Percentiles rank a stretch among this genome's conserved stretches.
phyloP scores from a whole-genome alignment of 2,797 vertebrate species.

The Anabacerthia variegaticeps region DNA sequence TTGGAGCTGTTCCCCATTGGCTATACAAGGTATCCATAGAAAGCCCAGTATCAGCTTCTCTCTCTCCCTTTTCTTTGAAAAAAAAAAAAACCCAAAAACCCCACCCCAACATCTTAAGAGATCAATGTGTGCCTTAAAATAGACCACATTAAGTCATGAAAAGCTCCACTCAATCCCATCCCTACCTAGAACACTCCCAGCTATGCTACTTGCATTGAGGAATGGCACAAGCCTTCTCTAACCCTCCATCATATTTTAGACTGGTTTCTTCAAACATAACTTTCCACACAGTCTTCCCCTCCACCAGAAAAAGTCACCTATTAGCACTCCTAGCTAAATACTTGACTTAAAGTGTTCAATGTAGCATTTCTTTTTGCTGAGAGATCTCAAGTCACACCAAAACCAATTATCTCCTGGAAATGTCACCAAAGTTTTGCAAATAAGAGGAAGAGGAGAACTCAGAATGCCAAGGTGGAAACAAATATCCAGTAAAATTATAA shows the following conservation, averaged over 20 bases:
- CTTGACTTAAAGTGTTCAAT: neutral
- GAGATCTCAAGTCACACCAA: neutral
- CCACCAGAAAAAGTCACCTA: neutral
- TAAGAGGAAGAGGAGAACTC: neutral
- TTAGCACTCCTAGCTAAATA: neutral
- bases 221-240: neutral
- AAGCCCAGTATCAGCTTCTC: neutral
- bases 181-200: neutral
- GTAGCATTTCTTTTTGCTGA: neutral
- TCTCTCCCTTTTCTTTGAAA: too few relatives aligned
- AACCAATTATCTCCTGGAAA: neutral
- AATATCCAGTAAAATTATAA: neutral
- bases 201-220: neutral
- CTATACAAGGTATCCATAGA: accelerated
- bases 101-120: neutral
- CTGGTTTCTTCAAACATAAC: neutral
- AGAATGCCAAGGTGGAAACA: neutral
- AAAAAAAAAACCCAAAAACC: too few relatives aligned
- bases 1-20: neutral
- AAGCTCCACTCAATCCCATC: neutral
- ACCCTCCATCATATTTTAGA: neutral
- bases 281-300: neutral
- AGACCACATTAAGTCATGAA: neutral
- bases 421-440: neutral
- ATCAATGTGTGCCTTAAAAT: neutral